Conservation (phyloP, 2,888 invertebrate genomes). For the Apamea sordens region DNA sequence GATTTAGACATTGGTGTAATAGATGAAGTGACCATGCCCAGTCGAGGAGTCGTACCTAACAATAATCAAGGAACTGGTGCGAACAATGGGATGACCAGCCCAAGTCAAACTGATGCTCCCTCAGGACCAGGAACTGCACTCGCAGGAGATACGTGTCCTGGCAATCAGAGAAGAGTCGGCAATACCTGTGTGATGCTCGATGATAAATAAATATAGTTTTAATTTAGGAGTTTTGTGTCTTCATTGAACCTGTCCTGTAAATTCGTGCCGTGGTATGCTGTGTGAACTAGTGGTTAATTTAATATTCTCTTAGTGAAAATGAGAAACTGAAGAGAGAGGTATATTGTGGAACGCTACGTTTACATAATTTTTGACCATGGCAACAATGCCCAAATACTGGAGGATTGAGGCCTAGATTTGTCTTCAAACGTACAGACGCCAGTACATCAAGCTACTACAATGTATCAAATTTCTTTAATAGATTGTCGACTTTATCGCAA, state of each 20-base stretch:
- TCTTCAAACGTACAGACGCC: background rate
- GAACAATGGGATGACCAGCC: background rate
- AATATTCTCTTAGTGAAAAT: background rate
- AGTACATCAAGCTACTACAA: too few relatives aligned
- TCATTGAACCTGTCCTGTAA: slow-evolving; percentile 19
- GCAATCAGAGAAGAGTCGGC: background rate
- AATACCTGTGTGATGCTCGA: slow-evolving; percentile 23
- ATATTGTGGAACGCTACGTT: background rate
- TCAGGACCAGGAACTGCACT: slow-evolving; percentile 17
- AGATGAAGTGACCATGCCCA: slow-evolving; percentile 1
- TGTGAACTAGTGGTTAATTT: background rate
- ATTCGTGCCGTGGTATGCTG: too few relatives aligned
- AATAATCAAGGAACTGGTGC: slow-evolving; percentile 11
- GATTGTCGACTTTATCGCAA: too few relatives aligned
- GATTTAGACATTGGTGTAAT: background rate
- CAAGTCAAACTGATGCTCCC: background rate
- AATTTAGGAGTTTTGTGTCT: slow-evolving; percentile 21
- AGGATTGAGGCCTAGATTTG: background rate
- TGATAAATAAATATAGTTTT: slow-evolving; percentile 34
- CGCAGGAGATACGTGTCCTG: slow-evolving; percentile 1
- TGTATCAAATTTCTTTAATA: too few relatives aligned
- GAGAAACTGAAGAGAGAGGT: background rate
- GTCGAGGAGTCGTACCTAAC: background rate
- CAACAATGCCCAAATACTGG: background rate
- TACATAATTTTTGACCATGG: background rate